These are phyloP conservation scores for Ectropis grisescens DNA, from an alignment of 1,140 invertebrate species.

Conservation along the genomic window DNA sequence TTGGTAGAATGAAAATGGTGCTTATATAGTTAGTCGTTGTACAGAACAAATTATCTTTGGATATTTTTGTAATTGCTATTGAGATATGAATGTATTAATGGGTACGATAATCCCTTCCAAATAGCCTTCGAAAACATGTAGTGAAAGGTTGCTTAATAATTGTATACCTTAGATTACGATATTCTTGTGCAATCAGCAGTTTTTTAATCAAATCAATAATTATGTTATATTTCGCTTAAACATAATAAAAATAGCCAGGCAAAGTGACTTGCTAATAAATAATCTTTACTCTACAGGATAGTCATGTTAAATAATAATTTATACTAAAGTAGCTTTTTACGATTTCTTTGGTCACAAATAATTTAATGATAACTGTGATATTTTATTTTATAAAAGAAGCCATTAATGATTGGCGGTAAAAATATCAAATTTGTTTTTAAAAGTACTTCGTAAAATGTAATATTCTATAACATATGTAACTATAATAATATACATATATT, in stretches of 20 bases:
- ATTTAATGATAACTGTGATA: slow-evolving; percentile 68
- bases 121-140: too few species aligned
- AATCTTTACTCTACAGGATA: too few species aligned
- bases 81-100: slow-evolving; percentile 13
- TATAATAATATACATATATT: slow-evolving; percentile 1
- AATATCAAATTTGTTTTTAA: slow-evolving; percentile 48
- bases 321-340: slow-evolving; percentile 20
- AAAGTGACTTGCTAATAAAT: slow-evolving; percentile 8
- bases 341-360: slow-evolving; percentile 55
- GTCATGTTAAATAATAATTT: too few species aligned
- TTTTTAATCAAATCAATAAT: too few species aligned
- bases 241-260: slow-evolving; percentile 7
- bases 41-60: slow-evolving; percentile 61
- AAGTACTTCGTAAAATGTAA: slow-evolving; percentile 29
- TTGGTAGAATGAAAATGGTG: slow-evolving; percentile 56
- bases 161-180: too few species aligned
- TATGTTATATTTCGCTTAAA: slow-evolving; percentile 13
- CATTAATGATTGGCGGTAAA: slow-evolving; percentile 54
- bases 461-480: slow-evolving; percentile 10
- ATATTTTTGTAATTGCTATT: slow-evolving; percentile 49
- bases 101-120: too few species aligned
- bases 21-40: slow-evolving; percentile 65
- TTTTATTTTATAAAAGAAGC: slow-evolving; percentile 62
- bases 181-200: slow-evolving; percentile 34
- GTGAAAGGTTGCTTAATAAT: too few species aligned